Base-by-base conservation (phyloP, 2,113 vertebrate species). In the Nesoenas mayeri region DNA sequence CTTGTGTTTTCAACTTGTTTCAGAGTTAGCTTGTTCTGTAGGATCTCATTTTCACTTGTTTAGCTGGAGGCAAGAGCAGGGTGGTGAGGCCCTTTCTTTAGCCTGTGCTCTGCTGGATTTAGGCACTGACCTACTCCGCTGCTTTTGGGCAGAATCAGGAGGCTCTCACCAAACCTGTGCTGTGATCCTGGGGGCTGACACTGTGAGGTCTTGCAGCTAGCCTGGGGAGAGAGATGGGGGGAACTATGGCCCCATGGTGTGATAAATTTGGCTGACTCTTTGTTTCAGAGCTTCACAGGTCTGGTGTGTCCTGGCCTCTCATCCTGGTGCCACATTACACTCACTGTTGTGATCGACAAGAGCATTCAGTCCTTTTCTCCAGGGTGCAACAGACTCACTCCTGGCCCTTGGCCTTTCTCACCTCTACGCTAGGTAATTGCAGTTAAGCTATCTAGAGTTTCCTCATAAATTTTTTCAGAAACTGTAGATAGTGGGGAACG, bases 401-500 rank as follows among this genome's bases (percentile, higher is more conserved):
- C 61, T 50, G 54, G 14, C 50, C 75, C 40, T 48, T 82, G 54
- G 61, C 66, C 89, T 85, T 87, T 71, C 86, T 81, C 78, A 72
- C 84, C 79, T 85, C 87, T 79, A 8, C 0, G 1, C 56, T 73
- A 34, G 58, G 54, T 89, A 89, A 89, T 70, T 85, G 47, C 66
- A 79, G 58, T 91, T 91, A 85, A 85, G 32, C 54, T 85, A 42
- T 72, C 62, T 88, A 51, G 47, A 71, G 7, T 88, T 90, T 79
- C 64, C 67, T 85, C 71, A 57, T 87, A 51, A 56, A 31, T 79
- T 87, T 91, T 85, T 82, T 57, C 84, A 85, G 82, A 74, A 90
- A 77, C 42, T 53, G 40, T 58, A 88, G 75, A 56, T 92, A 78
- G 65, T 7, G 14, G 75, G 19, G 42, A 77, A 78, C 84, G 53